Evolutionary conservation across 2,888 invertebrate species (phyloP).

Genomic region (Tachina grossa): DNA sequence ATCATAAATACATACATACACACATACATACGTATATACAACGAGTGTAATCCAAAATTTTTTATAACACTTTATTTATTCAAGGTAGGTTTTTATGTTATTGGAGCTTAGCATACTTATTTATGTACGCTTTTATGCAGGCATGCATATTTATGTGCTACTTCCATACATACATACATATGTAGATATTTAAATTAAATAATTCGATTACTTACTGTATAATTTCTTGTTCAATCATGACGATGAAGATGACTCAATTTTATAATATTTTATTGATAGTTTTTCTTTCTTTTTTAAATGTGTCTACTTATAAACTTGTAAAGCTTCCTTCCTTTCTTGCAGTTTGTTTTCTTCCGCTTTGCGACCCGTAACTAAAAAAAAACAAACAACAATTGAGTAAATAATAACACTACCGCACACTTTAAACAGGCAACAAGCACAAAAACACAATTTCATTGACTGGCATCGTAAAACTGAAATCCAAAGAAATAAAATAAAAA

Average conservation of each 20-base stretch:
- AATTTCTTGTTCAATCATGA: constrained; percentile 54
- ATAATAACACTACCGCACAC: constrained; percentile 8
- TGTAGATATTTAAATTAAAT: not conserved
- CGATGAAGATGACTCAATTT: constrained; percentile 42
- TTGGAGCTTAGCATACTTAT: too few species aligned
- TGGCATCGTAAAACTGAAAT: constrained; percentile 23
- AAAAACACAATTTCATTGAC: constrained; percentile 54
- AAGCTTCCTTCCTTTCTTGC: constrained; percentile 60
- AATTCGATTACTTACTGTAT: constrained; percentile 58
- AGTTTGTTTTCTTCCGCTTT: constrained; percentile 64
- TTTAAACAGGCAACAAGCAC: constrained; percentile 36
- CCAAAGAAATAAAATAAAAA: constrained; percentile 13
- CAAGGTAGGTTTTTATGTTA: too few species aligned
- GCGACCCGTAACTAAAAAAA: constrained; percentile 37
- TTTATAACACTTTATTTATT: too few species aligned
- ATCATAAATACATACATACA: too few species aligned
- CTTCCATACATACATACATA: not conserved
- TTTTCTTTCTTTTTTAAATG: constrained; percentile 12
- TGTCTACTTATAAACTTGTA: constrained; percentile 59
- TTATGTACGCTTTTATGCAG: too few species aligned
- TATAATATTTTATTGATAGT: constrained; percentile 34
- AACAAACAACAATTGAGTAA: constrained; percentile 32
- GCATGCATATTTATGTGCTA: not conserved
- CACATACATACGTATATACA: too few species aligned
- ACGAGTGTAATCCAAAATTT: too few species aligned